Percentiles rank a stretch among this genome's conserved stretches.
These are phyloP conservation scores for Drosophila sp. DNA, from an alignment of 1,140 invertebrate species.

Conservation along the genomic window DNA sequence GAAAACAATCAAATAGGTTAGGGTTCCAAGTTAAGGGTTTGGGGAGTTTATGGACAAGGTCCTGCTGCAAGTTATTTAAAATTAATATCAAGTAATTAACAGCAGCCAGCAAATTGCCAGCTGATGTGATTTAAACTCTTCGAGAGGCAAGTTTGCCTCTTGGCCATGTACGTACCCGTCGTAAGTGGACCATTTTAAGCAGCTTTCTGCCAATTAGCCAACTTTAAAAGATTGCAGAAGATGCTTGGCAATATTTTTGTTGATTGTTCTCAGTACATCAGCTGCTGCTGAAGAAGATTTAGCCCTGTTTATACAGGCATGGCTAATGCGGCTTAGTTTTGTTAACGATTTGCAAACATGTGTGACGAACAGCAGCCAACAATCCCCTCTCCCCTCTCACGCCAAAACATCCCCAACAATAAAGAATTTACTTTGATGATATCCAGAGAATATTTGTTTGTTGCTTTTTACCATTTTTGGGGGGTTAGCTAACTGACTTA, in stretches of 20 bases:
- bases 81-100: conserved; percentile 82
- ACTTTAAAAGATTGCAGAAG: conserved; percentile 57
- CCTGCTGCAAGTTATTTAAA: conserved; percentile 53
- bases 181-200: conserved; percentile 47
- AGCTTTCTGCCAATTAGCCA: conserved; percentile 75
- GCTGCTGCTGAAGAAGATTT: conserved; percentile 47
- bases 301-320: conserved; percentile 39
- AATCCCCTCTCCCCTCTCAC: background rate
- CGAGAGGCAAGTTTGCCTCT: background rate
- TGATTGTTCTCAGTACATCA: conserved; percentile 45
- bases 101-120: conserved; percentile 50
- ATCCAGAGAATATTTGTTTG: conserved; percentile 40
- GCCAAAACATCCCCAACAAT: conserved; percentile 28
- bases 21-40: background rate
- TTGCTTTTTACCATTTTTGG: background rate
- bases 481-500: conserved; percentile 11
- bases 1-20: conserved; percentile 25
- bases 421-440: conserved; percentile 59
- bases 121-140: conserved; percentile 59
- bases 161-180: background rate
- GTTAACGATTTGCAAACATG: conserved; percentile 76
- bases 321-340: conserved; percentile 74
- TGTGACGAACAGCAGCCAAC: conserved; percentile 29
- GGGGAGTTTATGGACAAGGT: conserved; percentile 6
- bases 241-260: conserved; percentile 48